phyloP scores from a whole-genome alignment of 2,113 vertebrate genomes.

The Prietella phreatophila region DNA sequence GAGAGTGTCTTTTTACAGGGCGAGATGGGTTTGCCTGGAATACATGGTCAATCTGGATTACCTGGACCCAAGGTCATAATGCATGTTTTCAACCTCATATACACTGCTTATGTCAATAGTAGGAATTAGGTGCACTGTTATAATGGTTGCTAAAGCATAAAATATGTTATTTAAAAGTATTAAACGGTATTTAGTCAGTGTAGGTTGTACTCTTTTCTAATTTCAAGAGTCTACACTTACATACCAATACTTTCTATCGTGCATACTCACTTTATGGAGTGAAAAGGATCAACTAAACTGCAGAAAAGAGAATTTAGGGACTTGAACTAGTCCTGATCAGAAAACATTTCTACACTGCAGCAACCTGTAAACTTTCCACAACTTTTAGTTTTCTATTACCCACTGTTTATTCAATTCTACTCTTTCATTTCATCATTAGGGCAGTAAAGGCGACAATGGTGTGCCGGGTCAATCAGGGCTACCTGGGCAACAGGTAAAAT shows the following conservation, averaged over 20 bases:
- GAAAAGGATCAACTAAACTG: neutral
- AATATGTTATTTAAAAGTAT: too few relatives aligned
- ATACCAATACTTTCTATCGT: neutral
- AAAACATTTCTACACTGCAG: neutral
- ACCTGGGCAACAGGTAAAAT: constrained; percentile 79
- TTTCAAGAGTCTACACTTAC: neutral
- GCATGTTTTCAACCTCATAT: neutral
- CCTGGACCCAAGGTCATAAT: constrained; percentile 81
- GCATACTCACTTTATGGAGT: neutral
- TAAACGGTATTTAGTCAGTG: neutral
- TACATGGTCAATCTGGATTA: constrained; percentile 78
- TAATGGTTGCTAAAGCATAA: neutral
- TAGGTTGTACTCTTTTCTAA: neutral
- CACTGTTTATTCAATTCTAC: neutral
- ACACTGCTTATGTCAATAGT: constrained; percentile 31
- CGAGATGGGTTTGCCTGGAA: constrained; percentile 78
- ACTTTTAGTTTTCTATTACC: neutral
- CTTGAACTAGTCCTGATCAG: neutral
- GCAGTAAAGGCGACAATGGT: constrained; percentile 85
- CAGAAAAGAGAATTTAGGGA: neutral
- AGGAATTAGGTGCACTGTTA: neutral
- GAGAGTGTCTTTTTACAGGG: constrained; percentile 71
- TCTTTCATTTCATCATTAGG: constrained; percentile 69
- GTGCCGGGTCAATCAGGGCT: constrained; percentile 75
- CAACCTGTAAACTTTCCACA: neutral